phyloP scores from a whole-genome alignment of 2,888 invertebrate species.

The Cheilosia urbana region DNA sequence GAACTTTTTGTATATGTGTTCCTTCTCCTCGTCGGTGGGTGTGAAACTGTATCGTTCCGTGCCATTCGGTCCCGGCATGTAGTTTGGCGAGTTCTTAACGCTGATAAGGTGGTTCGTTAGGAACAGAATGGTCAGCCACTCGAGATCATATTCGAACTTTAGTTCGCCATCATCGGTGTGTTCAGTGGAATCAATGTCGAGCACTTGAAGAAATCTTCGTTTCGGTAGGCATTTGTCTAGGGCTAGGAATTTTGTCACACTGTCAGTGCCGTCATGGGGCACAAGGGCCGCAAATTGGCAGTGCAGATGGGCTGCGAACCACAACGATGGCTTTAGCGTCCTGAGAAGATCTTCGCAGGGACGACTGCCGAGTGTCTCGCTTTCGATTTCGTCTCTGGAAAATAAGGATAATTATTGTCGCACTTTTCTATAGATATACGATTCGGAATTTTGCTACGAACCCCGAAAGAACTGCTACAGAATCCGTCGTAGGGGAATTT shows the following conservation, averaged over 20 bases:
- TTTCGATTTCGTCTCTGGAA: slow-evolving; percentile 90
- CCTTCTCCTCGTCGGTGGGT: slow-evolving; percentile 90
- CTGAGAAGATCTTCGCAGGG: slow-evolving; percentile 93
- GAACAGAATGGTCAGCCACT: slow-evolving; percentile 95
- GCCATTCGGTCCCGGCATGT: slow-evolving; percentile 92
- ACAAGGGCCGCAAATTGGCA: slow-evolving; percentile 96
- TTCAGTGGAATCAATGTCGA: slow-evolving; percentile 87
- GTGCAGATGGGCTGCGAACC: slow-evolving; percentile 99
- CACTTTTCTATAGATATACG: too few relatives aligned
- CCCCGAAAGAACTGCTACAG: too few relatives aligned
- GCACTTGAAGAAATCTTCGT: slow-evolving; percentile 94
- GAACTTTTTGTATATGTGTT: slow-evolving; percentile 87
- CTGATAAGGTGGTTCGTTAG: slow-evolving; percentile 94
- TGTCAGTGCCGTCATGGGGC: slow-evolving; percentile 86
- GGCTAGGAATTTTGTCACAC: slow-evolving; percentile 93
- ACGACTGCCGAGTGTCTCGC: slow-evolving; percentile 93
- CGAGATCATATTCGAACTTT: slow-evolving; percentile 89
- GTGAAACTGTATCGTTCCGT: slow-evolving; percentile 85
- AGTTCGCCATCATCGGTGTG: slow-evolving; percentile 84
- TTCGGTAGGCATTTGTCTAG: slow-evolving; percentile 98
- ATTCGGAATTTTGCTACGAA: too few relatives aligned
- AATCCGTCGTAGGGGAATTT: too few relatives aligned
- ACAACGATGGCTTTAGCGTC: slow-evolving; percentile 92
- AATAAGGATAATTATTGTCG: slow-evolving; percentile 74
- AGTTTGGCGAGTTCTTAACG: slow-evolving; percentile 88